phyloP scores from a whole-genome alignment of 1,140 invertebrate genomes.

The Hypsibius dujardini region DNA sequence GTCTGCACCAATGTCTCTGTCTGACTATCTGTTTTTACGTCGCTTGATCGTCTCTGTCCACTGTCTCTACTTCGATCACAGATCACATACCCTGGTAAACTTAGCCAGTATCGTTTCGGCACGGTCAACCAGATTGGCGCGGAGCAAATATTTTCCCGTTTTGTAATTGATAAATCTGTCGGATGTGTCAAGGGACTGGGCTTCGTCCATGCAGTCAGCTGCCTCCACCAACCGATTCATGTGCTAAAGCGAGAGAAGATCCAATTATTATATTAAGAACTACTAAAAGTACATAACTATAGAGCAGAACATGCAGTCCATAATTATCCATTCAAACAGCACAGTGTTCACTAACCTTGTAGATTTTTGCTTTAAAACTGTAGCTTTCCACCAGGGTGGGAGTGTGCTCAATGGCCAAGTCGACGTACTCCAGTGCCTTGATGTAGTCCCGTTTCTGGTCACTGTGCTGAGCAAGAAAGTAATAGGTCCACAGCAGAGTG shows the following conservation, averaged over 20 bases:
- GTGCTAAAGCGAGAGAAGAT: conserved; percentile 44
- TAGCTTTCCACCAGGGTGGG: conserved; percentile 94
- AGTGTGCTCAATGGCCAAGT: conserved; percentile 83
- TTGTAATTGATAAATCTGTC: conserved; percentile 98
- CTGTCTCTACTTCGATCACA: background rate
- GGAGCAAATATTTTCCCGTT: conserved; percentile 92
- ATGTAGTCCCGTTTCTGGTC: conserved; percentile 64
- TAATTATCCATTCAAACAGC: conserved; percentile 21
- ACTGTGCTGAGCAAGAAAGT: conserved; percentile 89
- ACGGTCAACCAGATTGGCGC: conserved; percentile 75
- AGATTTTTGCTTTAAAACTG: conserved; percentile 88
- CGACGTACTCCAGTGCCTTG: conserved; percentile 66
- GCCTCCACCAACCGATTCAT: conserved; percentile 77
- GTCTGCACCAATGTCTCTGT: too few relatives aligned
- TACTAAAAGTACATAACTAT: conserved; percentile 19
- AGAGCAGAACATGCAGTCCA: conserved; percentile 16
- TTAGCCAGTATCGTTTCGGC: conserved; percentile 93
- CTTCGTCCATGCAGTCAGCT: conserved; percentile 81
- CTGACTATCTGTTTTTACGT: too few relatives aligned
- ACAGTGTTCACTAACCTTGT: conserved; percentile 47
- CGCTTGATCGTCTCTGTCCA: too few relatives aligned
- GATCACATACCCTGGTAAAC: conserved; percentile 61
- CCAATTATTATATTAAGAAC: too few relatives aligned
- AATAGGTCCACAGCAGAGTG: conserved; percentile 81
- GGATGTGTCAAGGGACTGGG: conserved; percentile 89